These are phyloP conservation scores for Labeo calbasu DNA, from an alignment of 2,797 vertebrate species.

Conservation along the genomic window DNA sequence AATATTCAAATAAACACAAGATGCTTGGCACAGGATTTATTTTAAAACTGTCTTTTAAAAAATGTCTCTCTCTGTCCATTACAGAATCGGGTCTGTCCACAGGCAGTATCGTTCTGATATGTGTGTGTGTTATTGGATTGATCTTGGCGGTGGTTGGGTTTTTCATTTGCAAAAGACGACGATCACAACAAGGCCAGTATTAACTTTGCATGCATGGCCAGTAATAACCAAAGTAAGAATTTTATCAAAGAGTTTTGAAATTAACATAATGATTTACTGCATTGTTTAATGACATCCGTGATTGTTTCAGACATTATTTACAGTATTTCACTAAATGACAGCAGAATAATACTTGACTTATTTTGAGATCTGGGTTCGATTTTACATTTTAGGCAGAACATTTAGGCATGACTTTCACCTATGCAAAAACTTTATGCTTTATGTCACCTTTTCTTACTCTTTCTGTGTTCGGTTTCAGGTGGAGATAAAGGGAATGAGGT, in stretches of 20 bases:
- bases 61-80: background rate
- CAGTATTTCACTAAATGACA: background rate
- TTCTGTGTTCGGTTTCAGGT: background rate
- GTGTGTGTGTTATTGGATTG: background rate
- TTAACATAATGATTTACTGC: background rate
- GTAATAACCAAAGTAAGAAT: background rate
- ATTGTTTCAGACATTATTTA: background rate
- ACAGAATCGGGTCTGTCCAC: background rate
- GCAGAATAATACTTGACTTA: background rate
- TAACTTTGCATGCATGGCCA: background rate
- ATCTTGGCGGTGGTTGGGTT: background rate
- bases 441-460: background rate
- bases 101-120: background rate
- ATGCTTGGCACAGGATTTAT: background rate
- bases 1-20: background rate
- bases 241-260: background rate
- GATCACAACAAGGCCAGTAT: background rate
- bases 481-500: background rate
- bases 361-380: background rate
- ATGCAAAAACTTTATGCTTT: background rate
- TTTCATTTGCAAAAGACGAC: background rate
- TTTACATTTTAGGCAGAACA: background rate
- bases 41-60: background rate
- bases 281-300: background rate
- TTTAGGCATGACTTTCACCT: background rate